A percentile compares a stretch with the other conserved stretches of the same genome.
phyloP scores from a whole-genome alignment of 2,113 vertebrate genomes.

The Oenanthe oenanthe region DNA sequence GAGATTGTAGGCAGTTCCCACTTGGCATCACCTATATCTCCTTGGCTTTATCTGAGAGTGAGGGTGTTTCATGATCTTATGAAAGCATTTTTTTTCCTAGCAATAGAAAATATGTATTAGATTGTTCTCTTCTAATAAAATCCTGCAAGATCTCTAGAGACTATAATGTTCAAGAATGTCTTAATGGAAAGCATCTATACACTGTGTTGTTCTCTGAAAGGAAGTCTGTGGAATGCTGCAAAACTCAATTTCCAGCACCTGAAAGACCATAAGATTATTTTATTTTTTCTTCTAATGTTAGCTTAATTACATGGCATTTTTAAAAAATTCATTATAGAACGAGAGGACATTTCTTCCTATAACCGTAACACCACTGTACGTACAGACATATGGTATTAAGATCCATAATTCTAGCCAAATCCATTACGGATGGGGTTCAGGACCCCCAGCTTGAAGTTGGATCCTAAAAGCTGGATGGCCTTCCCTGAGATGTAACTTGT shows the following conservation, averaged over 20 bases:
- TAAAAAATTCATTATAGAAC: background rate
- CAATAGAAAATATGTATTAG: background rate
- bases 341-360: background rate
- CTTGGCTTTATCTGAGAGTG: background rate
- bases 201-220: background rate
- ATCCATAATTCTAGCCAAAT: background rate
- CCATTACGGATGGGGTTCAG: background rate
- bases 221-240: background rate
- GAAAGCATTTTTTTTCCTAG: background rate
- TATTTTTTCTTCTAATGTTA: background rate
- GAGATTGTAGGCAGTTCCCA: background rate
- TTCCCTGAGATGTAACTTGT: background rate
- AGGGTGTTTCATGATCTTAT: background rate
- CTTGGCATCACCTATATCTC: background rate
- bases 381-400: background rate
- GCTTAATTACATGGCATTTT: background rate
- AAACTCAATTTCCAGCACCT: background rate
- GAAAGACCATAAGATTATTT: background rate
- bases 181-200: background rate
- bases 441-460: background rate
- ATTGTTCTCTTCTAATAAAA: background rate
- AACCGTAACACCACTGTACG: background rate
- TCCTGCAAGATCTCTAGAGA: background rate
- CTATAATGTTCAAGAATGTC: background rate
- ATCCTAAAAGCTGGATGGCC: background rate